A percentile compares a stretch with the other conserved stretches of the same genome.
Conservation (phyloP, 2,797 vertebrate species). For the Urophycis tenuis region DNA sequence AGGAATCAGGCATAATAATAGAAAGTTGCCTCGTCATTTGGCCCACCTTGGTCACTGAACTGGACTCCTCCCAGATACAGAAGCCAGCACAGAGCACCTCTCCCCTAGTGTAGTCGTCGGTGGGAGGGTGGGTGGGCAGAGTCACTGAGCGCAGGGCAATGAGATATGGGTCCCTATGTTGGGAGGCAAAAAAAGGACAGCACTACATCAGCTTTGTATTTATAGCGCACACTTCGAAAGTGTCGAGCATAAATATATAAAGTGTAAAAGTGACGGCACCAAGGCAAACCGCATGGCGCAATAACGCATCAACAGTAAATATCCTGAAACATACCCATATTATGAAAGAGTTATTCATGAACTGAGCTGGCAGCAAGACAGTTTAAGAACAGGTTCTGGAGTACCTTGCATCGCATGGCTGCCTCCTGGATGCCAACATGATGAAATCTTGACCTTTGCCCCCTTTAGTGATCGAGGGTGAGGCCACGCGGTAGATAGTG, state of each 20-base stretch:
- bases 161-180: conserved; percentile 84
- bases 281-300: background rate
- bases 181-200: background rate
- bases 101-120: conserved; percentile 69
- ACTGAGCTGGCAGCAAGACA: background rate
- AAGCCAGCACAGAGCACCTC: conserved; percentile 93
- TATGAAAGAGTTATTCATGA: background rate
- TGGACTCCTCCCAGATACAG: conserved; percentile 80
- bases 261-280: background rate
- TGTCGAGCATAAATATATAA: background rate
- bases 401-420: conserved; percentile 84
- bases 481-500: conserved; percentile 81
- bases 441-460: conserved; percentile 85
- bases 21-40: conserved; percentile 17
- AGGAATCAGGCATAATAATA: conserved; percentile 2
- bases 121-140: conserved; percentile 76
- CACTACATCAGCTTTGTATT: background rate
- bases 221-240: background rate
- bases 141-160: conserved; percentile 90
- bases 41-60: conserved; percentile 77
- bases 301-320: background rate
- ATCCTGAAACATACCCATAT: background rate
- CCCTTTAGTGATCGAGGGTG: conserved; percentile 66
- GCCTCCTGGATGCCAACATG: conserved; percentile 83
- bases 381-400: background rate